These are phyloP conservation scores for Lysiphlebus fabarum DNA, from an alignment of 1,140 invertebrate genomes.

Conservation along the genomic window DNA sequence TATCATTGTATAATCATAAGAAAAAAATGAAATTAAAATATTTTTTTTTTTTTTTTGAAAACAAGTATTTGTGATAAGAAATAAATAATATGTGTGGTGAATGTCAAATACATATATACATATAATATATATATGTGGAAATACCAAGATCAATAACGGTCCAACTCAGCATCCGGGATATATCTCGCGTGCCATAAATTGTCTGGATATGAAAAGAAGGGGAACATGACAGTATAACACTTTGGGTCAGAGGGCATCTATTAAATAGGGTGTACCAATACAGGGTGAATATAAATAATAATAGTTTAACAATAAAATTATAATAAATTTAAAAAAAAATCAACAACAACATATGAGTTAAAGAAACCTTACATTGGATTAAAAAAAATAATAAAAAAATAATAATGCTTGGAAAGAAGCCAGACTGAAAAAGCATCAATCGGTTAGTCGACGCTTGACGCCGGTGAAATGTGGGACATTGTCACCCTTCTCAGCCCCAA, in stretches of 20 bases:
- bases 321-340: too few species aligned
- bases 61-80: too few species aligned
- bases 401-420: slow-evolving; percentile 43
- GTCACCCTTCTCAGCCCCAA: neutral
- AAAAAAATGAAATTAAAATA: too few species aligned
- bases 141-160: slow-evolving; percentile 50
- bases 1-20: too few species aligned
- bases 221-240: slow-evolving; percentile 24
- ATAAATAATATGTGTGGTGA: too few species aligned
- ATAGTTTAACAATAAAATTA: too few species aligned
- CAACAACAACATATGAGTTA: too few species aligned
- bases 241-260: slow-evolving; percentile 27
- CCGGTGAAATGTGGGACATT: slow-evolving; percentile 37
- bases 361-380: too few species aligned
- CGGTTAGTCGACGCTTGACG: slow-evolving; percentile 36
- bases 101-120: too few species aligned
- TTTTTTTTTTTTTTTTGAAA: too few species aligned
- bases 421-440: slow-evolving; percentile 40
- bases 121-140: neutral
- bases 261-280: slow-evolving; percentile 31
- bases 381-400: too few species aligned
- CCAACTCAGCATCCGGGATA: slow-evolving; percentile 45
- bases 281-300: too few species aligned
- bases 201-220: slow-evolving; percentile 24
- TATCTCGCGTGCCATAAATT: slow-evolving; percentile 21